A percentile compares a stretch with the other conserved stretches of the same genome.
Evolutionary conservation across 1,140 invertebrate species (phyloP).

Genomic region (Belonocnema kinseyi): DNA sequence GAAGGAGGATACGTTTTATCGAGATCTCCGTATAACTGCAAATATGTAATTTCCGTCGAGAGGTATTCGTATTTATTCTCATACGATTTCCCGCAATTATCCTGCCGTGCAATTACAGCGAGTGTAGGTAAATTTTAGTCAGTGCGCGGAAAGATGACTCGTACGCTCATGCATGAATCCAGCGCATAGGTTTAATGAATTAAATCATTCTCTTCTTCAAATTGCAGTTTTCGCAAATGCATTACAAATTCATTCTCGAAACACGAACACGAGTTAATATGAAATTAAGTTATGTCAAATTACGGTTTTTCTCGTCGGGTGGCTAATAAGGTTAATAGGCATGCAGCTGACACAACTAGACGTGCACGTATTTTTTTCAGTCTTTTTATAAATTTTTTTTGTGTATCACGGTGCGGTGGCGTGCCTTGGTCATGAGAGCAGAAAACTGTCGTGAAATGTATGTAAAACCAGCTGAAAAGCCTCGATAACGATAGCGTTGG

Average conservation of each 20-base stretch:
- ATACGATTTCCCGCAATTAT: slow-evolving; percentile 31
- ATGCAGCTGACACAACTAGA: too few species aligned
- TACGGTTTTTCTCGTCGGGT: background rate
- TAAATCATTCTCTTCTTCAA: slow-evolving; percentile 4
- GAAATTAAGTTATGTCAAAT: background rate
- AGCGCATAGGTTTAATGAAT: slow-evolving; percentile 8
- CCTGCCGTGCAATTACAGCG: slow-evolving; percentile 29
- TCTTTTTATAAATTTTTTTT: background rate
- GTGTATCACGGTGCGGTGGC: background rate
- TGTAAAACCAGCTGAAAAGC: slow-evolving; percentile 6
- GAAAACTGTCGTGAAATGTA: background rate
- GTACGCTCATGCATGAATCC: background rate
- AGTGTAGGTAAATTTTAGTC: slow-evolving; percentile 24
- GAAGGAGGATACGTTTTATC: slow-evolving; percentile 35
- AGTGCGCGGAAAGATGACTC: slow-evolving; percentile 25
- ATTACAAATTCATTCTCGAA: background rate
- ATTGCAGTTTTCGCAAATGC: background rate
- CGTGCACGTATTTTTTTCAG: too few species aligned
- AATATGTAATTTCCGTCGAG: slow-evolving; percentile 30
- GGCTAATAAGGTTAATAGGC: too few species aligned
- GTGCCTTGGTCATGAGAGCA: background rate
- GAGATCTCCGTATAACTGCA: slow-evolving; percentile 30
- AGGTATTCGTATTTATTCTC: slow-evolving; percentile 29
- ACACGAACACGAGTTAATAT: background rate
- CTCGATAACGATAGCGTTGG: slow-evolving; percentile 3